These are phyloP conservation scores for Pachycephus smyrnensis DNA, from an alignment of 2,888 invertebrate species.

Conservation along the genomic window DNA sequence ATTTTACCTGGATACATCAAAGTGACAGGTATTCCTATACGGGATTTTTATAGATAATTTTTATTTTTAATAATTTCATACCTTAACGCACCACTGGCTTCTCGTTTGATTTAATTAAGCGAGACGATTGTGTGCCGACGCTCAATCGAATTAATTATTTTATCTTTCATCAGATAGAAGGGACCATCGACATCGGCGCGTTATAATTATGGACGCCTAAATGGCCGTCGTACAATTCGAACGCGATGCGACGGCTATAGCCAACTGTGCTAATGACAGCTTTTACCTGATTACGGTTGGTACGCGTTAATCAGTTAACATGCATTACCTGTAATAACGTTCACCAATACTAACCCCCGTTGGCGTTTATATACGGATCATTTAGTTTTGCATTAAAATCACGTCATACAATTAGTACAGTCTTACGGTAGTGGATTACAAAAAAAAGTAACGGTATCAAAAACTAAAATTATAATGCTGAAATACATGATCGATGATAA, in stretches of 20 bases:
- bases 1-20: not conserved
- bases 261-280: not conserved
- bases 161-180: not conserved
- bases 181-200: not conserved
- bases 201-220: not conserved
- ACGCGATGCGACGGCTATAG: not conserved
- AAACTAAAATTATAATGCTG: not conserved
- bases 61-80: not conserved
- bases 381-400: not conserved
- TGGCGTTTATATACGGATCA: not conserved
- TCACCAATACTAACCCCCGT: not conserved
- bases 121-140: not conserved
- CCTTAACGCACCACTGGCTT: not conserved
- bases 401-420: not conserved
- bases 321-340: not conserved
- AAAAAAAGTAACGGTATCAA: not conserved
- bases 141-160: not conserved
- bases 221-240: not conserved
- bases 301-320: not conserved
- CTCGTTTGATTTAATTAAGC: not conserved
- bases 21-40: not conserved
- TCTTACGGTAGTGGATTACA: not conserved
- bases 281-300: not conserved
- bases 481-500: not conserved
- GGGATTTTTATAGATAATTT: too few relatives aligned